Percentiles rank a stretch among this genome's conserved stretches.
These are phyloP conservation scores for Ailurus styani DNA, from an alignment of 2,113 vertebrate species.

Conservation along the genomic window DNA sequence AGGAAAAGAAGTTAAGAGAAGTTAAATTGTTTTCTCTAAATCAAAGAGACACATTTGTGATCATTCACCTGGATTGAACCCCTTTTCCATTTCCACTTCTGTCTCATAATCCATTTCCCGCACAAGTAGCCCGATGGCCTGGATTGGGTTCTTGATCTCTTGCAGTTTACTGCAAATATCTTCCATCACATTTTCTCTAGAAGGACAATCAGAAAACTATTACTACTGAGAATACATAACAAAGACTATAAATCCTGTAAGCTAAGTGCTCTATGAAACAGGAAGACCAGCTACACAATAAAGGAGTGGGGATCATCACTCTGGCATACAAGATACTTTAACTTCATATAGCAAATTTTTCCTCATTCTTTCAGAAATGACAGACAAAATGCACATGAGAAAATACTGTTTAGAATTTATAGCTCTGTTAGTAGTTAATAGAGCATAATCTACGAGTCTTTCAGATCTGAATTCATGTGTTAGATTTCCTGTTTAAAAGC, in stretches of 20 bases:
- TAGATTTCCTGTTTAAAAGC: neutral
- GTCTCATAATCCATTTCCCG: slow-evolving; percentile 95
- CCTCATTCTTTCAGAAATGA: neutral
- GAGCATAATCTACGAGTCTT: neutral
- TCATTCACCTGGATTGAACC: slow-evolving; percentile 76
- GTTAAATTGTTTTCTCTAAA: neutral
- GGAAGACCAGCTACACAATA: neutral
- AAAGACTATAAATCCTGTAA: neutral
- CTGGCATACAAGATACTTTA: neutral
- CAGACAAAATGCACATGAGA: neutral
- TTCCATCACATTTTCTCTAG: slow-evolving; percentile 87
- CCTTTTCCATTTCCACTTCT: slow-evolving; percentile 82
- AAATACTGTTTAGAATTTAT: neutral
- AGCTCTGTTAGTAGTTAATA: neutral
- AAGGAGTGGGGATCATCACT: neutral
- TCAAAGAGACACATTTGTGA: neutral
- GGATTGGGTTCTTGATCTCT: slow-evolving; percentile 88
- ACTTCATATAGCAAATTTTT: neutral
- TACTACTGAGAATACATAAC: neutral
- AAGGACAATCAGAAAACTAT: neutral
- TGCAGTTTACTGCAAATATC: slow-evolving; percentile 94
- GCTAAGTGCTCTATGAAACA: neutral
- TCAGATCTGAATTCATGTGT: neutral
- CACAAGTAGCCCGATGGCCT: slow-evolving; percentile 87
- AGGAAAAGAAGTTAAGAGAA: neutral